Evolutionary conservation across 2,797 vertebrate species (phyloP).

Genomic region (Cossypha dichroa): DNA sequence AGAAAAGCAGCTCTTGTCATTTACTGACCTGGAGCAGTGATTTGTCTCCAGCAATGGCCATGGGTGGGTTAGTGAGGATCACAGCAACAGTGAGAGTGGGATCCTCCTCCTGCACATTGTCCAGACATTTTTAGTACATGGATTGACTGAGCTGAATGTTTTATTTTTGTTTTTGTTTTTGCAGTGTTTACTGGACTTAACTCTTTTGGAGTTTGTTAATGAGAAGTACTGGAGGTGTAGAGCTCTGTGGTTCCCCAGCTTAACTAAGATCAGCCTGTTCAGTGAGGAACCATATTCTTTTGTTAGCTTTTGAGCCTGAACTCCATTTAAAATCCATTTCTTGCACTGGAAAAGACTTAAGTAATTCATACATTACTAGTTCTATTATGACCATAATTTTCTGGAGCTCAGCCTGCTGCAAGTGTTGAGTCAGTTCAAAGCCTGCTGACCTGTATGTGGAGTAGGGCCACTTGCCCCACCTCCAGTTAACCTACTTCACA

Average conservation of each 20-base stretch:
- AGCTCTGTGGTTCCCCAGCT: neutral
- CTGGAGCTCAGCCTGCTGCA: neutral
- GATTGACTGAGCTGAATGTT: neutral
- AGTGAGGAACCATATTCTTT: neutral
- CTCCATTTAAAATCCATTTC: neutral
- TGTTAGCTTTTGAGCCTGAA: neutral
- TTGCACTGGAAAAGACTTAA: neutral
- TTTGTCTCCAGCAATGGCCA: neutral
- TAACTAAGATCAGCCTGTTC: neutral
- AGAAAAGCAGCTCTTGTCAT: neutral
- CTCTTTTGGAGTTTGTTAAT: neutral
- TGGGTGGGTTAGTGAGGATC: neutral
- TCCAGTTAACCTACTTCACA: neutral
- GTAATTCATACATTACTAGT: rapidly evolving
- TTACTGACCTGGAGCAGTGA: neutral
- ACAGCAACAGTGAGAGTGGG: neutral
- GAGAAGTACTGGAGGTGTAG: neutral
- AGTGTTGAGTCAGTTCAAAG: neutral
- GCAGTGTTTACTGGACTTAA: neutral
- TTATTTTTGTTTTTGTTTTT: neutral
- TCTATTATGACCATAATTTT: neutral
- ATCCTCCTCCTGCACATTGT: neutral
- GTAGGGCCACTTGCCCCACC: neutral
- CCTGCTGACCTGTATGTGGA: neutral
- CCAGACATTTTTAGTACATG: rapidly evolving